A percentile compares a stretch with the other conserved stretches of the same genome.
phyloP scores from a whole-genome alignment of 2,797 vertebrate species.

The Poecilia gillii region DNA sequence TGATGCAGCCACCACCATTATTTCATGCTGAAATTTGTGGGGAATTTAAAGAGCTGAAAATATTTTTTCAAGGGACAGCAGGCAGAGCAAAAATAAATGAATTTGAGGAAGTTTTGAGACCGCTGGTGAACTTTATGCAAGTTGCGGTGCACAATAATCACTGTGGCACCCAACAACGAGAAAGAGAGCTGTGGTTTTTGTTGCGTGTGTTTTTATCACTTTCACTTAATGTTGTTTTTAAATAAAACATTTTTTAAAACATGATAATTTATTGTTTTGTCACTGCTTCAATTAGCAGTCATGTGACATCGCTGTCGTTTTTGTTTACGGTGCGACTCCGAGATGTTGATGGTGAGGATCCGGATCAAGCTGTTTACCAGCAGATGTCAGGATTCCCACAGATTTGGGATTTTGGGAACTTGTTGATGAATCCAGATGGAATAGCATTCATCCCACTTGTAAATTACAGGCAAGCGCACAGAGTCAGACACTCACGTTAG shows the following conservation, averaged over 20 bases:
- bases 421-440: neutral
- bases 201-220: neutral
- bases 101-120: neutral
- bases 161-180: neutral
- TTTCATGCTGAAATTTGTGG: neutral
- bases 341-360: neutral
- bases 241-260: neutral
- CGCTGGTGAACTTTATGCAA: neutral
- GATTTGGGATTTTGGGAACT: conserved; percentile 15
- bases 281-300: neutral
- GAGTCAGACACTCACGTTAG: conserved; percentile 87
- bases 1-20: neutral
- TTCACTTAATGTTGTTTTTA: neutral
- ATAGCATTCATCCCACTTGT: neutral
- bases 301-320: neutral
- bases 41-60: neutral
- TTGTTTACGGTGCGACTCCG: neutral
- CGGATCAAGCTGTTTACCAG: conserved; percentile 35
- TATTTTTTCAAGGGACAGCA: neutral
- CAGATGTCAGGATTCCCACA: conserved; percentile 68
- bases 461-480: conserved; percentile 6
- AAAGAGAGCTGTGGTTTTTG: neutral
- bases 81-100: neutral
- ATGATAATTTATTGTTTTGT: neutral
- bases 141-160: neutral